A percentile compares a stretch with the other conserved stretches of the same genome.
These are phyloP conservation scores for Tenodera sinensis DNA, from an alignment of 2,888 invertebrate species.

Conservation along the genomic window DNA sequence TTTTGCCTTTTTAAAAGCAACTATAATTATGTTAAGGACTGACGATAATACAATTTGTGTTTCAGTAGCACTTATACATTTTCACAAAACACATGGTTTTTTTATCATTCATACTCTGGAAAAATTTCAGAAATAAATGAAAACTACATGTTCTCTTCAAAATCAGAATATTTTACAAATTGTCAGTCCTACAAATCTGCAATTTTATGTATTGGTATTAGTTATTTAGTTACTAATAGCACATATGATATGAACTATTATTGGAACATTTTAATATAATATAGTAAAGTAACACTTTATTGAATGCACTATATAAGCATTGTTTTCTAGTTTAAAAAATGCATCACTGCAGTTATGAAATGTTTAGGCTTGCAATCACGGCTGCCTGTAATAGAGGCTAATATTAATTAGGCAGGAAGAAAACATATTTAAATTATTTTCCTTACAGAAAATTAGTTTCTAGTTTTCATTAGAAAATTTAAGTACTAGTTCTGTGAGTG, in stretches of 20 bases:
- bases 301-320: neutral
- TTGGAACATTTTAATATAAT: neutral
- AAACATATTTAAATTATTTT: neutral
- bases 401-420: neutral
- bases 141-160: neutral
- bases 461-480: neutral
- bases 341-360: neutral
- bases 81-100: neutral
- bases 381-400: neutral
- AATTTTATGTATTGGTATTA: neutral
- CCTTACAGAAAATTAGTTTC: neutral
- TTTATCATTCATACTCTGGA: too few species aligned
- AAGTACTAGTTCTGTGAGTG: neutral
- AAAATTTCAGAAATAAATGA: neutral
- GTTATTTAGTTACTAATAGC: neutral
- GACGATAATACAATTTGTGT: neutral
- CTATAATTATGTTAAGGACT: neutral
- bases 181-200: neutral
- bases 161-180: neutral
- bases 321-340: neutral
- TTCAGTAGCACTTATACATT: neutral
- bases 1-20: neutral
- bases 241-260: neutral
- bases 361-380: neutral
- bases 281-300: neutral